Evolutionary conservation across 2,113 vertebrate genomes (phyloP).

Genomic region (Gymnorhina tibicen): DNA sequence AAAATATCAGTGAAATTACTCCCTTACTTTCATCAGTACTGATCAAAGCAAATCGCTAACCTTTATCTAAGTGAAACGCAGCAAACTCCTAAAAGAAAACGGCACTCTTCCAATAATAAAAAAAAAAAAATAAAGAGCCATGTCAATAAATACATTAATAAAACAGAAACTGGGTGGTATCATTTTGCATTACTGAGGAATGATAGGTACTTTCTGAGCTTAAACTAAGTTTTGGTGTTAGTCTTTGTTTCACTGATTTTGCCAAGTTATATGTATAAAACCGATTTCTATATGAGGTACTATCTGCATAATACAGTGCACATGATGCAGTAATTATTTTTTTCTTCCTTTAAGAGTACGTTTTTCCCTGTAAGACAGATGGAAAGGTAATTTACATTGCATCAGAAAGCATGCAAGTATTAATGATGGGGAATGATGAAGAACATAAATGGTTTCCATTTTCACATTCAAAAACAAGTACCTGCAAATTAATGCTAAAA

Average conservation of each 20-base stretch:
- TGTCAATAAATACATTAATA: not conserved
- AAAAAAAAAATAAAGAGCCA: not conserved
- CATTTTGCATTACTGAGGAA: not conserved
- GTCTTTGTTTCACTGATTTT: not conserved
- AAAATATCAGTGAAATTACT: not conserved
- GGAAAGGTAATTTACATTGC: not conserved
- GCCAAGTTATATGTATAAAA: not conserved
- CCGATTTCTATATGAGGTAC: not conserved
- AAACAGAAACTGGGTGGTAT: not conserved
- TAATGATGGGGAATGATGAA: slow-evolving; percentile 22
- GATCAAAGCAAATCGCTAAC: not conserved
- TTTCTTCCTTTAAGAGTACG: not conserved
- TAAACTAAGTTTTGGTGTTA: not conserved
- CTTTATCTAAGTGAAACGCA: not conserved
- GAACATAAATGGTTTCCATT: slow-evolving; percentile 43
- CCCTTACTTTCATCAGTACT: not conserved
- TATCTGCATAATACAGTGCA: not conserved
- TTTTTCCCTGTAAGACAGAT: not conserved
- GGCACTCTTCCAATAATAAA: not conserved
- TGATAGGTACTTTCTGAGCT: not conserved
- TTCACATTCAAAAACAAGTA: slow-evolving; percentile 45
- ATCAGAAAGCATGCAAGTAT: not conserved
- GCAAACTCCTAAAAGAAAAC: not conserved
- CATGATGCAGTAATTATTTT: not conserved
- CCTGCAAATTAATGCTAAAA: slow-evolving; percentile 64